phyloP scores from a whole-genome alignment of 2,888 invertebrate genomes.

The Orchestes rusci region DNA sequence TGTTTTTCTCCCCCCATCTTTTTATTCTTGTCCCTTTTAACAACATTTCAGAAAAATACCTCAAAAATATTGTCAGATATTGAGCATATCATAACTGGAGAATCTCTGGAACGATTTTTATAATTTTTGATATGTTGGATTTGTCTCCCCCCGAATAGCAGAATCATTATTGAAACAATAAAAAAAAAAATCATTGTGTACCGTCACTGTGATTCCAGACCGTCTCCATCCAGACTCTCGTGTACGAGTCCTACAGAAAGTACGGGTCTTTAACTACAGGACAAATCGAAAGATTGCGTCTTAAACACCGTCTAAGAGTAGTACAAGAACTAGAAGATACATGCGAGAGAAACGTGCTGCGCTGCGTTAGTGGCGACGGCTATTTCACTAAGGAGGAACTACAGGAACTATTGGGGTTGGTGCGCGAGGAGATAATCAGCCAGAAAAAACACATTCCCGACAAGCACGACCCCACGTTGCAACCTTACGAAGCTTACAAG shows the following conservation, averaged over 20 bases:
- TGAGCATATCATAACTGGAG: no score
- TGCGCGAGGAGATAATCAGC: slow-evolving; percentile 72
- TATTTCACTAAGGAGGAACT: slow-evolving; percentile 59
- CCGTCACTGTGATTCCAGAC: no score
- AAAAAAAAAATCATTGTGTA: no score
- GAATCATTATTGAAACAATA: no score
- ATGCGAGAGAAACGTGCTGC: slow-evolving; percentile 78
- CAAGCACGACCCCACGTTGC: slow-evolving; percentile 64
- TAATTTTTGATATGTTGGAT: no score
- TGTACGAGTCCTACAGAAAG: slow-evolving; percentile 79
- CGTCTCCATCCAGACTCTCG: slow-evolving; percentile 71
- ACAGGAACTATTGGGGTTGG: slow-evolving; percentile 41
- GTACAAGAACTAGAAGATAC: slow-evolving; percentile 91
- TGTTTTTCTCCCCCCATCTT: no score
- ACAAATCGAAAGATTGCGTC: slow-evolving; percentile 80
- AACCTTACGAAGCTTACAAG: slow-evolving; percentile 79
- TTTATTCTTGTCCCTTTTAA: no score
- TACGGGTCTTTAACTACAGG: slow-evolving; percentile 77
- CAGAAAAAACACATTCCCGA: slow-evolving; percentile 55
- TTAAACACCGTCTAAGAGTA: slow-evolving; percentile 86
- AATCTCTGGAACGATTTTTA: no score
- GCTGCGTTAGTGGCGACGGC: slow-evolving; percentile 69
- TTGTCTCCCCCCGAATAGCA: no score
- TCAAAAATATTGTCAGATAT: no score
- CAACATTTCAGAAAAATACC: no score